phyloP scores from a whole-genome alignment of 2,797 vertebrate genomes.

The Notamacropus eugenii region DNA sequence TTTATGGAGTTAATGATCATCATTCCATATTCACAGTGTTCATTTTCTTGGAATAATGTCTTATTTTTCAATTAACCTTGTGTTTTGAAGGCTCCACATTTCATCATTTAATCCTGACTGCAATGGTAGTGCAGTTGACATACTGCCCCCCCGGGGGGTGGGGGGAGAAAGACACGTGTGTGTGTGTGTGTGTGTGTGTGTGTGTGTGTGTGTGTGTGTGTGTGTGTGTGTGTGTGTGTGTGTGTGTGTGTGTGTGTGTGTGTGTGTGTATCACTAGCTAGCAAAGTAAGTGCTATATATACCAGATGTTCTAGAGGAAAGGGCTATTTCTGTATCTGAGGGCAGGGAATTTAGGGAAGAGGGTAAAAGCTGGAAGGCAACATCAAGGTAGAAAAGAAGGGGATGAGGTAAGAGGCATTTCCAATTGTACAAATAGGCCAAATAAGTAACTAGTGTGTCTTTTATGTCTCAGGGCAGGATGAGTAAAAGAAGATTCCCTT shows the following conservation, averaged over 20 bases:
- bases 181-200: too few species aligned
- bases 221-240: too few species aligned
- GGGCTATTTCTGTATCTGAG: neutral
- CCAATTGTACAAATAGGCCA: fast-evolving
- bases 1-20: constrained; percentile 67
- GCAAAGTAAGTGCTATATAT: neutral
- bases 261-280: too few species aligned
- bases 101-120: neutral
- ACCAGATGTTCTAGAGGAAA: neutral
- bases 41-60: constrained; percentile 36
- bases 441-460: neutral
- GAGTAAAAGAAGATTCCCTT: neutral
- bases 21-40: constrained; percentile 28
- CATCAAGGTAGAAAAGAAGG: neutral
- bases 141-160: neutral
- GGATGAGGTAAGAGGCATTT: neutral
- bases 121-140: neutral
- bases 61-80: constrained; percentile 65
- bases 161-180: too few species aligned
- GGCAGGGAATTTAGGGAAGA: neutral
- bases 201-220: too few species aligned
- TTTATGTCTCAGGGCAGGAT: fast-evolving
- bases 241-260: too few species aligned
- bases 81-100: neutral
- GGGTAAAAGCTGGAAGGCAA: neutral